These are phyloP conservation scores for Sphaerophoria rueppellii DNA, from an alignment of 2,888 invertebrate genomes.

Conservation along the genomic window DNA sequence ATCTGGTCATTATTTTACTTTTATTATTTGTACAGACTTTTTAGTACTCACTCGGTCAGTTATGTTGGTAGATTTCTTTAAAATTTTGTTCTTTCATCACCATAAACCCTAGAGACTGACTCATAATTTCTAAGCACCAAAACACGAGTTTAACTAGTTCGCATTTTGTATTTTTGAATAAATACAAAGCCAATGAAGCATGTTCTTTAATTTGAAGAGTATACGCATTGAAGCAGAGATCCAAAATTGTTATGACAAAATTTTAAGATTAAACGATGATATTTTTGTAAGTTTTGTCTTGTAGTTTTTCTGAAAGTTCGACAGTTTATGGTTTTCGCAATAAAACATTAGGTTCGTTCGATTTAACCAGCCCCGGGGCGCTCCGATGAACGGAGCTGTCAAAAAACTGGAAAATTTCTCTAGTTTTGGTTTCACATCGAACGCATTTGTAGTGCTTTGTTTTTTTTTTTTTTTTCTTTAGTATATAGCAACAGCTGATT, in stretches of 20 bases:
- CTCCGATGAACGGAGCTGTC: too few species aligned
- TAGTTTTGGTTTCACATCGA: too few species aligned
- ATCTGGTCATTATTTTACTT: constrained; percentile 7
- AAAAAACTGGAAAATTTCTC: too few species aligned
- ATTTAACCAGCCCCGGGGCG: too few species aligned
- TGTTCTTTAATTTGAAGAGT: neutral
- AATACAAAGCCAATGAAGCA: neutral
- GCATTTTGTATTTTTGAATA: constrained; percentile 4
- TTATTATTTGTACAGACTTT: too few species aligned
- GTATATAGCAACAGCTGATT: too few species aligned
- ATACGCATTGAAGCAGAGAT: neutral
- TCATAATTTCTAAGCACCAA: constrained; percentile 22
- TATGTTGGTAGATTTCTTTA: neutral
- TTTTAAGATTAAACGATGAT: neutral
- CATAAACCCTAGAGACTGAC: constrained; percentile 59
- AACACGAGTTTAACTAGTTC: constrained; percentile 21
- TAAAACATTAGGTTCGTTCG: too few species aligned
- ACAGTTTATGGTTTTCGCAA: neutral
- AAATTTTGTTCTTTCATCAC: constrained; percentile 30
- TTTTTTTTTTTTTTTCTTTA: too few species aligned
- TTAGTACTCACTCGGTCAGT: neutral
- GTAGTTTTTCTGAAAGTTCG: neutral
- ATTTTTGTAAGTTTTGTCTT: neutral
- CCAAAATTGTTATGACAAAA: neutral
- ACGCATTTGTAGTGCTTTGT: too few species aligned